Conservation (phyloP, 2,797 vertebrate species). For the Cyprinodon diabolis region DNA sequence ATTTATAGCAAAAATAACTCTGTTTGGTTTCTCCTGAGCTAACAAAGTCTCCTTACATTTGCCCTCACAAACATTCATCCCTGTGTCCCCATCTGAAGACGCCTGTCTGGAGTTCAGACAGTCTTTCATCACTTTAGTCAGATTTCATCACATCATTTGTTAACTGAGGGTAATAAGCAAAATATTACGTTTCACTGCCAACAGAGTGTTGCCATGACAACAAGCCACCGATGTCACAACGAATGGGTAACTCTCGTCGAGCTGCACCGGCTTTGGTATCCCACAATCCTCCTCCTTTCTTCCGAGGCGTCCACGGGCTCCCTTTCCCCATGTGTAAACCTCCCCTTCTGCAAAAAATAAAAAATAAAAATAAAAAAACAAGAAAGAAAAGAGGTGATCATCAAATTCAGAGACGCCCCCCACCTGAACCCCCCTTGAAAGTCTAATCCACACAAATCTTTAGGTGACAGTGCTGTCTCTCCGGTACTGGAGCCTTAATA, state of each 20-base stretch:
- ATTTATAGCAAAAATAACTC: not conserved
- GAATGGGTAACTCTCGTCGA: conserved; percentile 91
- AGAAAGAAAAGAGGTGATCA: conserved; percentile 27
- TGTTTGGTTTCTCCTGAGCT: not conserved
- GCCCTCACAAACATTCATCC: not conserved
- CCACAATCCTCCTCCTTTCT: conserved; percentile 92
- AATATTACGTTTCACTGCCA: conserved; percentile 95
- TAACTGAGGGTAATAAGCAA: conserved; percentile 67
- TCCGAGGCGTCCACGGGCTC: conserved; percentile 94
- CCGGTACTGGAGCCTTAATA: conserved; percentile 49
- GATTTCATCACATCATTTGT: conserved; percentile 51
- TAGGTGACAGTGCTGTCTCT: conserved; percentile 47
- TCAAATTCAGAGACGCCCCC: conserved; percentile 19
- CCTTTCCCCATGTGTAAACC: conserved; percentile 98
- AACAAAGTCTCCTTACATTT: not conserved
- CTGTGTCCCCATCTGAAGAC: conserved; percentile 1
- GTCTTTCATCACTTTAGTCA: conserved; percentile 44
- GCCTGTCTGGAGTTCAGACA: conserved; percentile 28
- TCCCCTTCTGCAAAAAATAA: conserved; percentile 84
- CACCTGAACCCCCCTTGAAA: conserved; percentile 22
- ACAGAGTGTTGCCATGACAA: conserved; percentile 97
- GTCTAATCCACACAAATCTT: conserved; percentile 54
- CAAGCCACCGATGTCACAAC: conserved; percentile 93
- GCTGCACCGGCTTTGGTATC: conserved; percentile 86
- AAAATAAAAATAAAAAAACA: conserved; percentile 21